Percentiles rank a stretch among this genome's conserved stretches.
phyloP scores from a whole-genome alignment of 2,113 vertebrate genomes.

The Marcusenius ussheri region DNA sequence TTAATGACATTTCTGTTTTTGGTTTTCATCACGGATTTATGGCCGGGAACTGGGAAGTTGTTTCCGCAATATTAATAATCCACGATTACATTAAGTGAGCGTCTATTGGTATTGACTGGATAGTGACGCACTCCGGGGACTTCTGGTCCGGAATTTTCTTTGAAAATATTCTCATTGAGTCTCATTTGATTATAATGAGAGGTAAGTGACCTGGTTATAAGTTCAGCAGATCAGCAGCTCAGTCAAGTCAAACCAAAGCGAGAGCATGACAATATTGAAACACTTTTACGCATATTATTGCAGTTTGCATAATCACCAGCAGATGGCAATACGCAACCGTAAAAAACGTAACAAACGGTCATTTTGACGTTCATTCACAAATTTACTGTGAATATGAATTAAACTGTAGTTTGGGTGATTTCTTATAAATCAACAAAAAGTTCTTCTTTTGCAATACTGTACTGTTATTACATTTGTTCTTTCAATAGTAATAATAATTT shows the following conservation, averaged over 20 bases:
- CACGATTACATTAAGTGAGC: not conserved
- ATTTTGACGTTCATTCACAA: not conserved
- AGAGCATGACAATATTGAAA: not conserved
- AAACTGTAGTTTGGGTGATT: not conserved
- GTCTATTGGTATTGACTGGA: not conserved
- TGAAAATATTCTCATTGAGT: not conserved
- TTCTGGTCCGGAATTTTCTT: not conserved
- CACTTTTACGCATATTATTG: not conserved
- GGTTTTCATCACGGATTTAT: not conserved
- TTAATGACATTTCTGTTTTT: not conserved
- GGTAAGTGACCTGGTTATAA: not conserved
- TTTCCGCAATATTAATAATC: not conserved
- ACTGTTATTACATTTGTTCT: not conserved
- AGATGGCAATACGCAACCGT: constrained; percentile 43
- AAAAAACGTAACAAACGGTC: not conserved
- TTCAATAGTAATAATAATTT: not conserved
- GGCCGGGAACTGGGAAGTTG: not conserved
- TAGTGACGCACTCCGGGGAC: not conserved
- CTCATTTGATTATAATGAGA: not conserved
- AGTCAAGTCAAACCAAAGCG: not conserved
- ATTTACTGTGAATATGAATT: not conserved
- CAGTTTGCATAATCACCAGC: constrained; percentile 25
- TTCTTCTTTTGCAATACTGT: not conserved
- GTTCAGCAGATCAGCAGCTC: not conserved
- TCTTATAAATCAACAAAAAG: not conserved